A percentile compares a stretch with the other conserved stretches of the same genome.
These are phyloP conservation scores for Bhutanitis thaidina DNA, from an alignment of 2,888 invertebrate genomes.

Conservation along the genomic window DNA sequence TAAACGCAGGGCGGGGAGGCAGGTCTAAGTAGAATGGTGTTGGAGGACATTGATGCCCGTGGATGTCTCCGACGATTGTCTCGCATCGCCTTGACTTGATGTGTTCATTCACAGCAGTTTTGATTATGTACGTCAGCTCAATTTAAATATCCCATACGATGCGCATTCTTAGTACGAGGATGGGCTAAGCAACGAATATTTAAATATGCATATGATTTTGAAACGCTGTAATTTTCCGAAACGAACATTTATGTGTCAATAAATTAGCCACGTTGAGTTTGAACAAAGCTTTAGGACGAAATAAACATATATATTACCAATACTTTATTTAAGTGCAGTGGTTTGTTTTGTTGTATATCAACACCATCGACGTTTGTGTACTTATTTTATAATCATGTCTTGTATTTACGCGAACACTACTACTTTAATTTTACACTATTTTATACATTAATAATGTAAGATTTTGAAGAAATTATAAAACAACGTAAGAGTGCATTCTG, in stretches of 20 bases:
- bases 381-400: conserved; percentile 3
- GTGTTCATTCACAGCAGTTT: conserved; percentile 72
- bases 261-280: background rate
- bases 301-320: background rate
- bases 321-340: background rate
- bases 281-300: background rate
- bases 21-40: conserved; percentile 34
- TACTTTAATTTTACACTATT: too few species aligned
- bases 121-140: conserved; percentile 47
- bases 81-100: conserved; percentile 46
- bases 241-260: conserved; percentile 9
- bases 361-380: background rate
- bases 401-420: too few species aligned
- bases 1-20: conserved; percentile 28
- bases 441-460: background rate
- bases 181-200: conserved; percentile 16
- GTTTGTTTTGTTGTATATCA: background rate
- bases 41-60: conserved; percentile 33
- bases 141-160: conserved; percentile 25
- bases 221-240: conserved; percentile 3
- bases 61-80: conserved; percentile 55
- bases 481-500: too few species aligned
- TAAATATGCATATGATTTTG: conserved; percentile 7
- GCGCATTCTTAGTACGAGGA: conserved; percentile 27
- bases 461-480: background rate